Evolutionary conservation across 2,797 vertebrate genomes (phyloP).

Genomic region (Sebastolobus altivelis): DNA sequence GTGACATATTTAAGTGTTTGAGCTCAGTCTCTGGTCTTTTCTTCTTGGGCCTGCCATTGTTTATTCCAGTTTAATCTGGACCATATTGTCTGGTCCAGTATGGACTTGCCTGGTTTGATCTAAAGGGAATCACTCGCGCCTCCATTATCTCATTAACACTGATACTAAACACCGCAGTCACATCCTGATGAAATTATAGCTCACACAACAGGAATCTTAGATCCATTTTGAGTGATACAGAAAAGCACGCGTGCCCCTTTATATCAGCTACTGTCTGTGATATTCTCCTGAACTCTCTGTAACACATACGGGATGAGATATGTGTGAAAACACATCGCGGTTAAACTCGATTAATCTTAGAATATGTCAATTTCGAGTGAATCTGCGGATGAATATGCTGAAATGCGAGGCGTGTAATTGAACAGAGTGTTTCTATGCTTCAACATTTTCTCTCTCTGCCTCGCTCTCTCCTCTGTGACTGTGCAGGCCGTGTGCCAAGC

Average conservation of each 20-base stretch:
- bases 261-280: background rate
- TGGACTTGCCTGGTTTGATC: slow-evolving; percentile 39
- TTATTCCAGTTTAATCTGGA: slow-evolving; percentile 24
- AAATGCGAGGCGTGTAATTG: slow-evolving; percentile 57
- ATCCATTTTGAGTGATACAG: slow-evolving; percentile 33
- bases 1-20: background rate
- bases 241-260: slow-evolving; percentile 1
- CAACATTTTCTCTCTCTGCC: slow-evolving; percentile 51
- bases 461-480: slow-evolving; percentile 50
- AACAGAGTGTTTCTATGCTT: slow-evolving; percentile 49
- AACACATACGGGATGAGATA: slow-evolving; percentile 11
- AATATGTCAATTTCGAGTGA: slow-evolving; percentile 18
- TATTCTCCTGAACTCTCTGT: background rate
- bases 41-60: background rate
- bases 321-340: slow-evolving; percentile 7
- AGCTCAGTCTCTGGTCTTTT: background rate
- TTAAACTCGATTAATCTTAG: background rate
- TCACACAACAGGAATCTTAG: slow-evolving; percentile 48
- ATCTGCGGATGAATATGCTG: slow-evolving; percentile 33
- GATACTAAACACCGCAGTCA: slow-evolving; percentile 51
- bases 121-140: slow-evolving; percentile 31
- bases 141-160: slow-evolving; percentile 66
- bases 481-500: slow-evolving; percentile 65
- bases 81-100: slow-evolving; percentile 33
- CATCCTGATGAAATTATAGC: slow-evolving; percentile 64